Evolutionary conservation across 2,888 invertebrate species (phyloP).

Genomic region (Celastrina argiolus): DNA sequence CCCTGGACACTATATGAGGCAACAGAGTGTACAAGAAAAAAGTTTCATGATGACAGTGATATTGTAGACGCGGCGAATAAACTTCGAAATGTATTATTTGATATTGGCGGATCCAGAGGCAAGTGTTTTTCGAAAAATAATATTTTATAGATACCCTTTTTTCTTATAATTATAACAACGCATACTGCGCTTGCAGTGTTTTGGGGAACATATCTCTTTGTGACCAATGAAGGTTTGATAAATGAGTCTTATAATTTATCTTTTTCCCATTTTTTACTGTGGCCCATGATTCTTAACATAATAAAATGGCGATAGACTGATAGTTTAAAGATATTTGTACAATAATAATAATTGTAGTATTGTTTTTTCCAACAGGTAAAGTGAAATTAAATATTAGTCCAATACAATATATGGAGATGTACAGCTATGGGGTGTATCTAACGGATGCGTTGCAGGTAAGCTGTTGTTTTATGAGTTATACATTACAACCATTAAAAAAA

Average conservation of each 20-base stretch:
- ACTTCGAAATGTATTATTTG: slow-evolving; percentile 44
- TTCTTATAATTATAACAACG: no score
- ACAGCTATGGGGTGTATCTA: slow-evolving; percentile 71
- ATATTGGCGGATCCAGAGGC: slow-evolving; percentile 51
- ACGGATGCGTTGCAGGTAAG: slow-evolving; percentile 63
- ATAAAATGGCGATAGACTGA: background rate
- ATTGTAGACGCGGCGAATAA: slow-evolving; percentile 48
- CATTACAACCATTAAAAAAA: background rate
- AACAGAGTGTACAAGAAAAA: slow-evolving; percentile 49
- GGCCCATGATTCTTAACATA: no score
- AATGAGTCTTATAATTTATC: no score
- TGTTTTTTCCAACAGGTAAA: slow-evolving; percentile 60
- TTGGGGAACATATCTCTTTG: no score
- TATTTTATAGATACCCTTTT: background rate
- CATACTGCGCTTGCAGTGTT: no score
- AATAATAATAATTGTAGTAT: slow-evolving; percentile 33
- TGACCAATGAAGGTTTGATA: no score
- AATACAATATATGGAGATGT: slow-evolving; percentile 68
- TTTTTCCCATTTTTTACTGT: no score
- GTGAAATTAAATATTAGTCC: slow-evolving; percentile 66
- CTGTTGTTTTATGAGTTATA: slow-evolving; percentile 7
- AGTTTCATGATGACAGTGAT: slow-evolving; percentile 40
- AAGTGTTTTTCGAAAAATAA: slow-evolving; percentile 25
- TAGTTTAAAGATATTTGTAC: background rate
- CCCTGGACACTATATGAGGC: slow-evolving; percentile 62